A percentile compares a stretch with the other conserved stretches of the same genome.
Evolutionary conservation across 2,797 vertebrate species (phyloP).

Genomic region (Chrosomus eos): DNA sequence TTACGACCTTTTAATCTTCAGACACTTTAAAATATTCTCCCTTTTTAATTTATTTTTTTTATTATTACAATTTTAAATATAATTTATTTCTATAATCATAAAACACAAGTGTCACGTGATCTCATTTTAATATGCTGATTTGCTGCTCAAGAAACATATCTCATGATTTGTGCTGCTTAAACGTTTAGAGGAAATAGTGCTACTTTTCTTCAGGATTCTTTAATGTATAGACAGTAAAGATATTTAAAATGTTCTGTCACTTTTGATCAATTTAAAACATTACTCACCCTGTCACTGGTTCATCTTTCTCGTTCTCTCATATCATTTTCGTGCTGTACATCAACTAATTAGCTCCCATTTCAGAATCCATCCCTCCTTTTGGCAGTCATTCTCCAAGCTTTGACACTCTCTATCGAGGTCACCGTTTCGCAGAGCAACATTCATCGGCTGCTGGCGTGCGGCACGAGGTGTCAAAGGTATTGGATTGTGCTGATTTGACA

Average conservation of each 20-base stretch:
- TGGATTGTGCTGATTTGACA: constrained; percentile 48
- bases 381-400: constrained; percentile 15
- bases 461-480: constrained; percentile 35
- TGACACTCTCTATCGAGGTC: constrained; percentile 31
- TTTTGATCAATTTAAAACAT: background rate
- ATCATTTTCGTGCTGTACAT: background rate
- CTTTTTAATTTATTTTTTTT: too few relatives aligned
- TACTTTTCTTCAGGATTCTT: too few relatives aligned
- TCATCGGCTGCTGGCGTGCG: background rate
- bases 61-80: background rate
- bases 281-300: background rate
- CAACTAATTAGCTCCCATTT: constrained; percentile 23
- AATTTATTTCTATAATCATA: background rate
- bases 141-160: background rate
- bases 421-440: background rate
- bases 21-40: too few relatives aligned
- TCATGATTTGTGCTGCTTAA: background rate
- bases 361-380: constrained; percentile 27
- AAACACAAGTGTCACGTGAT: background rate
- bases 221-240: too few relatives aligned
- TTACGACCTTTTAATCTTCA: too few relatives aligned
- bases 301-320: constrained; percentile 20
- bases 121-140: background rate
- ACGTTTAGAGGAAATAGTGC: too few relatives aligned
- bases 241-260: too few relatives aligned